These are phyloP conservation scores for Saccostrea echinata DNA, from an alignment of 1,140 invertebrate species.

Conservation along the genomic window DNA sequence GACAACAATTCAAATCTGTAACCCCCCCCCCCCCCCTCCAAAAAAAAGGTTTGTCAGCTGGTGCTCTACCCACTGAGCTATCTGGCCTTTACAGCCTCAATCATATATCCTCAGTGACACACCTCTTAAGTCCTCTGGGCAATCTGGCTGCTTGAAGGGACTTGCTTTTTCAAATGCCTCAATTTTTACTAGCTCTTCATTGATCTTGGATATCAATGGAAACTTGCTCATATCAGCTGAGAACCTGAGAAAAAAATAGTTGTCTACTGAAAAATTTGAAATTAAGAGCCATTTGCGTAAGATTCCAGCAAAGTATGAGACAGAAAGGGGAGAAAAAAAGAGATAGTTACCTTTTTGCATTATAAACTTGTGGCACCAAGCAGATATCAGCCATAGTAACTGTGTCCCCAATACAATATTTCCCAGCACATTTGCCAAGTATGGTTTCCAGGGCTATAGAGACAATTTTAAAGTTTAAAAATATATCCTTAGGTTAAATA, in stretches of 20 bases:
- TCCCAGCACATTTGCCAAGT: slow-evolving; percentile 90
- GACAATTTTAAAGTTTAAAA: slow-evolving; percentile 13
- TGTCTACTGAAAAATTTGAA: not conserved
- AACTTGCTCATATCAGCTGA: slow-evolving; percentile 93
- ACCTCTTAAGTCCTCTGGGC: slow-evolving; percentile 67
- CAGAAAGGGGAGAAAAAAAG: not conserved
- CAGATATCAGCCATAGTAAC: slow-evolving; percentile 96
- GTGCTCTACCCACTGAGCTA: too few relatives aligned
- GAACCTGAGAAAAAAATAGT: slow-evolving; percentile 86
- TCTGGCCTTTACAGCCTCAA: too few relatives aligned
- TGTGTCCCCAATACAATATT: slow-evolving; percentile 96
- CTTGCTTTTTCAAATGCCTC: slow-evolving; percentile 89
- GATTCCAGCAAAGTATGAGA: not conserved
- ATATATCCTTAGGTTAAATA: not conserved
- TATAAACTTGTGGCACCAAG: slow-evolving; percentile 94
- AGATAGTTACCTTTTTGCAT: slow-evolving; percentile 83
- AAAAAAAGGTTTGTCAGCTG: too few relatives aligned
- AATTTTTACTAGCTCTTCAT: slow-evolving; percentile 85
- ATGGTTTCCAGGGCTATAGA: slow-evolving; percentile 91
- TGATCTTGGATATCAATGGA: slow-evolving; percentile 90
- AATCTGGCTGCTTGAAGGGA: slow-evolving; percentile 95
- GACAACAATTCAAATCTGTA: too few relatives aligned
- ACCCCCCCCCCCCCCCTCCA: too few relatives aligned
- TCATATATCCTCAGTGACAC: not conserved
- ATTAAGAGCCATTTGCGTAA: not conserved